Percentiles rank a stretch among this genome's conserved stretches.
Conservation (phyloP, 2,113 vertebrate genomes). For the Delphinapterus leucas region DNA sequence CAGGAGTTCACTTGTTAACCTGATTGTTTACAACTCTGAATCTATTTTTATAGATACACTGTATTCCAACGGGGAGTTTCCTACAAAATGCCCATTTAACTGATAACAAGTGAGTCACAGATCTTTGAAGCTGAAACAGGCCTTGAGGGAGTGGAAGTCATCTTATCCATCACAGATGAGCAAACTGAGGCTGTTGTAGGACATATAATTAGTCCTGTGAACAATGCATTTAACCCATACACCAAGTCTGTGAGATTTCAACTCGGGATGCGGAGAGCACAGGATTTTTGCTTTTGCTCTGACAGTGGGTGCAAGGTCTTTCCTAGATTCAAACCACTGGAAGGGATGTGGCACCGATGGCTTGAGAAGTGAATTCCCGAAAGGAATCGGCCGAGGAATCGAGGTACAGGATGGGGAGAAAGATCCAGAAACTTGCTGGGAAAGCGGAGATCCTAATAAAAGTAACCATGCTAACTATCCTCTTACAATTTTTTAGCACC, state of each 20-base stretch:
- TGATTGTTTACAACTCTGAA: not conserved
- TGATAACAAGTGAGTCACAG: not conserved
- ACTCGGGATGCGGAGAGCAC: not conserved
- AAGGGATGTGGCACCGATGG: not conserved
- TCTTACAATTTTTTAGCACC: not conserved
- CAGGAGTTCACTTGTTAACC: not conserved
- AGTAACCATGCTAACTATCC: not conserved
- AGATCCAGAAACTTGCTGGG: not conserved
- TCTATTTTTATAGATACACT: not conserved
- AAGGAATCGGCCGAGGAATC: not conserved
- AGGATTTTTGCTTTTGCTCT: not conserved
- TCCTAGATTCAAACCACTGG: not conserved
- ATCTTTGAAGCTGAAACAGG: not conserved
- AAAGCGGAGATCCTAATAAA: not conserved
- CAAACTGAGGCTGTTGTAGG: not conserved
- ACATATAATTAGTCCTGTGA: not conserved
- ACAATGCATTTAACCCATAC: not conserved
- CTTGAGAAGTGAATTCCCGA: not conserved
- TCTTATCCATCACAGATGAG: not conserved
- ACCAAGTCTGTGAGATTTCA: not conserved
- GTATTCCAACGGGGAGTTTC: not conserved
- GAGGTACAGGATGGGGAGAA: not conserved
- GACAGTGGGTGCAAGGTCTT: not conserved
- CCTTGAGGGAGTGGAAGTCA: not conserved
- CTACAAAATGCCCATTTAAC: not conserved